Conservation (phyloP, 1,140 invertebrate species). For the Drosophila sp. region DNA sequence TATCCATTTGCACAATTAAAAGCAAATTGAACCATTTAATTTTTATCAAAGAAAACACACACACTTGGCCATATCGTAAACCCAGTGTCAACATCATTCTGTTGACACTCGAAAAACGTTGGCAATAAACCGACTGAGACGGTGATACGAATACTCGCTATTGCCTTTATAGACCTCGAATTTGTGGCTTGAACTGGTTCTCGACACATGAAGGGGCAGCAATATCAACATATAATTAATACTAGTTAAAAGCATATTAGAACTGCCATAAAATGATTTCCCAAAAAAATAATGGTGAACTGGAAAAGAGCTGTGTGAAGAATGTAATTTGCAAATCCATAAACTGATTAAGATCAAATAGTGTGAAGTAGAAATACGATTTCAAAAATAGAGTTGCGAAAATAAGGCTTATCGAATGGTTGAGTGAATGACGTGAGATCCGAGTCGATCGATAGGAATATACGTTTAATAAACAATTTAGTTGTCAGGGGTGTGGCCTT, state of each 20-base stretch:
- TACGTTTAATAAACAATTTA: slow-evolving; percentile 68
- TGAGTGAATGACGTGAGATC: slow-evolving; percentile 53
- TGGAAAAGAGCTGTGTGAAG: slow-evolving; percentile 16
- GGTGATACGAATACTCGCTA: background rate
- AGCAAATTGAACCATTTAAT: slow-evolving; percentile 30
- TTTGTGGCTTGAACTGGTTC: slow-evolving; percentile 28
- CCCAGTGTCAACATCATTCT: slow-evolving; percentile 29
- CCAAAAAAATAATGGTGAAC: slow-evolving; percentile 14
- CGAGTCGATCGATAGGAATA: slow-evolving; percentile 35
- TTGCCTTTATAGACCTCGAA: slow-evolving; percentile 13
- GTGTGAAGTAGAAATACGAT: slow-evolving; percentile 15
- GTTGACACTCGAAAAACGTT: slow-evolving; percentile 22
- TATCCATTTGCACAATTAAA: slow-evolving; percentile 12
- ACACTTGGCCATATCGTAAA: slow-evolving; percentile 22
- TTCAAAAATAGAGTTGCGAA: slow-evolving; percentile 36
- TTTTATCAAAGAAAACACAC: background rate
- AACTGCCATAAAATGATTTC: slow-evolving; percentile 45
- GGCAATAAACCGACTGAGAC: slow-evolving; percentile 17
- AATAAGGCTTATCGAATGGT: slow-evolving; percentile 40
- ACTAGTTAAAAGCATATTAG: slow-evolving; percentile 51
- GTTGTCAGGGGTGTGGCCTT: slow-evolving; percentile 43
- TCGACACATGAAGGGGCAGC: slow-evolving; percentile 22
- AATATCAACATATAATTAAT: slow-evolving; percentile 38
- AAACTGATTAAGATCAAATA: slow-evolving; percentile 40
- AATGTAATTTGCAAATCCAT: slow-evolving; percentile 40